Evolutionary conservation across 2,113 vertebrate species (phyloP).

Genomic region (Spea bombifrons): DNA sequence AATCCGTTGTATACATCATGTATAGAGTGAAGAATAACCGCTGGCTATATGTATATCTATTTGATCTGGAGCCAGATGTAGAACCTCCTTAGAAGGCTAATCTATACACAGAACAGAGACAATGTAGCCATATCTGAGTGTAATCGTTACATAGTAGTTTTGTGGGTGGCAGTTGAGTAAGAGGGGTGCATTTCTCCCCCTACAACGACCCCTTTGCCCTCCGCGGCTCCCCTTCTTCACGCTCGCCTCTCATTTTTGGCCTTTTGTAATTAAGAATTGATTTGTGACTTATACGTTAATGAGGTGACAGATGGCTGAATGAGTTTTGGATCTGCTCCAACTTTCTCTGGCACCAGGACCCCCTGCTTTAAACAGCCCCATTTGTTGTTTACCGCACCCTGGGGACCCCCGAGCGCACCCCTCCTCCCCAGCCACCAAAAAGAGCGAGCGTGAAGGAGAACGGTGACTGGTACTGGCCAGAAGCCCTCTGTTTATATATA

Average conservation of each 20-base stretch:
- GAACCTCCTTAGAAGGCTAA: too few species aligned
- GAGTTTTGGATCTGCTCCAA: slow-evolving; percentile 37
- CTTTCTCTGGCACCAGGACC: slow-evolving; percentile 42
- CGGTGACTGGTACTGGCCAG: slow-evolving; percentile 12
- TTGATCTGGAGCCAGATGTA: too few species aligned
- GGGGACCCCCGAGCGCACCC: slow-evolving; percentile 15
- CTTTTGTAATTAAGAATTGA: slow-evolving; percentile 49
- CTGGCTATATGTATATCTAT: too few species aligned
- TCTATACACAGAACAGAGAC: too few species aligned
- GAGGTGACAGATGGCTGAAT: slow-evolving; percentile 48
- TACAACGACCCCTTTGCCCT: slow-evolving; percentile 1
- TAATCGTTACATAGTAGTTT: too few species aligned
- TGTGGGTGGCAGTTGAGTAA: not conserved
- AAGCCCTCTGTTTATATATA: slow-evolving; percentile 27
- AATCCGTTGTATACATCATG: too few species aligned
- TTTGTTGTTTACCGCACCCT: slow-evolving; percentile 46
- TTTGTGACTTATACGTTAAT: slow-evolving; percentile 44
- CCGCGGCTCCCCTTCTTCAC: slow-evolving; percentile 9
- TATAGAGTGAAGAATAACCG: too few species aligned
- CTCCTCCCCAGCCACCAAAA: not conserved
- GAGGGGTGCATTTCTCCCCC: slow-evolving; percentile 14
- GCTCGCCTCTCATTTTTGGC: slow-evolving; percentile 31
- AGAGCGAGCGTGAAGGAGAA: not conserved
- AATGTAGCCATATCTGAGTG: too few species aligned
- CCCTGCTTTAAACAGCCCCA: slow-evolving; percentile 44